Evolutionary conservation across 2,113 vertebrate species (phyloP).

Genomic region (Bothrops jararaca): DNA sequence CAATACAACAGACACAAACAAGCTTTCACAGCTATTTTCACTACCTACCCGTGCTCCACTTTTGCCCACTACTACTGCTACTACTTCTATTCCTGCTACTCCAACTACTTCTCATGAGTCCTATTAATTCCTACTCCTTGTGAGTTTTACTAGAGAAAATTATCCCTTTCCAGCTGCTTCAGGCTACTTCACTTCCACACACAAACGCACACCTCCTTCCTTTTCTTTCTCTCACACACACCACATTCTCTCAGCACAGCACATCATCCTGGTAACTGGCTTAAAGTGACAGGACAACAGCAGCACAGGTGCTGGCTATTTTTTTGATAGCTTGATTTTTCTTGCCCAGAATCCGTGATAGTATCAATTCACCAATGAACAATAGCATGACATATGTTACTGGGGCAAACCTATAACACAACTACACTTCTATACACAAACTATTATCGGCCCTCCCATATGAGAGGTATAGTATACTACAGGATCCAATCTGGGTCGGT

Average conservation of each 20-base stretch:
- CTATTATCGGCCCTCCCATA: background rate
- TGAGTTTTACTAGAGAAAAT: background rate
- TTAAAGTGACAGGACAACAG: background rate
- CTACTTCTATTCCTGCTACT: background rate
- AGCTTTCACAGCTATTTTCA: background rate
- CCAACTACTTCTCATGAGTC: background rate
- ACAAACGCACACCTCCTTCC: background rate
- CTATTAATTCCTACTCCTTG: background rate
- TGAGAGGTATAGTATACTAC: background rate
- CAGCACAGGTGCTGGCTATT: background rate
- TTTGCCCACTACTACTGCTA: background rate
- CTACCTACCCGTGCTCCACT: background rate
- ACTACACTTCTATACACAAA: background rate
- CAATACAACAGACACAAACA: background rate
- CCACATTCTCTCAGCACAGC: background rate
- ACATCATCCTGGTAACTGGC: background rate
- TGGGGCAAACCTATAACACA: background rate
- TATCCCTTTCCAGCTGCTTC: background rate
- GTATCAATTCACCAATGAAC: background rate
- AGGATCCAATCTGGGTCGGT: background rate
- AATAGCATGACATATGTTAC: background rate
- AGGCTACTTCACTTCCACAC: background rate
- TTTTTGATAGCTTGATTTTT: background rate
- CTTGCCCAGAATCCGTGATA: background rate
- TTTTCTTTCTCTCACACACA: background rate